A percentile compares a stretch with the other conserved stretches of the same genome.
Evolutionary conservation across 2,113 vertebrate genomes (phyloP).

Genomic region (Sapayoa aenigma): DNA sequence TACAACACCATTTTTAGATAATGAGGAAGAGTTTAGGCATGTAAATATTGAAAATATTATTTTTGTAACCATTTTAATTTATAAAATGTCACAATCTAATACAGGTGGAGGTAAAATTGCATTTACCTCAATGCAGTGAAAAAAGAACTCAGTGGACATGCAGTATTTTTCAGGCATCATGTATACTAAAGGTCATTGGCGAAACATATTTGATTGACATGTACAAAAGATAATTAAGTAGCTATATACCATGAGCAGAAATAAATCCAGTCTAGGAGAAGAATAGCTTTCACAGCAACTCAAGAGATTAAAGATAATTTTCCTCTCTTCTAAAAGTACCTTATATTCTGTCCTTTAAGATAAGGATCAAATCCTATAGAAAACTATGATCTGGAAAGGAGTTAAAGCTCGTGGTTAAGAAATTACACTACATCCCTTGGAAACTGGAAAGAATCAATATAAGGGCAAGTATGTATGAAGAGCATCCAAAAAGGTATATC

Average conservation of each 20-base stretch:
- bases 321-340: background rate
- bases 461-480: background rate
- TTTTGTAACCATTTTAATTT: background rate
- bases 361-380: background rate
- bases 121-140: background rate
- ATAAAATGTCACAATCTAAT: background rate
- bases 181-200: background rate
- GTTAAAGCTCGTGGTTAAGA: background rate
- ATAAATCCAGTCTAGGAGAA: background rate
- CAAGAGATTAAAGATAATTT: background rate
- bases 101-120: background rate
- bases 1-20: background rate
- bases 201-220: background rate
- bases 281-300: background rate
- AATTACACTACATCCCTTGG: background rate
- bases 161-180: background rate
- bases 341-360: background rate
- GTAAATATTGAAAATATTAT: background rate
- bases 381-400: background rate
- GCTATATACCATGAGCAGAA: background rate
- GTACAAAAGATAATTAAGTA: background rate
- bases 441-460: background rate
- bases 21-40: background rate
- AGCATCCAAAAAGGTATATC: background rate
- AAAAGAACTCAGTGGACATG: background rate